These are phyloP conservation scores for Coracopsis vasa DNA, from an alignment of 2,113 vertebrate species.

Conservation along the genomic window DNA sequence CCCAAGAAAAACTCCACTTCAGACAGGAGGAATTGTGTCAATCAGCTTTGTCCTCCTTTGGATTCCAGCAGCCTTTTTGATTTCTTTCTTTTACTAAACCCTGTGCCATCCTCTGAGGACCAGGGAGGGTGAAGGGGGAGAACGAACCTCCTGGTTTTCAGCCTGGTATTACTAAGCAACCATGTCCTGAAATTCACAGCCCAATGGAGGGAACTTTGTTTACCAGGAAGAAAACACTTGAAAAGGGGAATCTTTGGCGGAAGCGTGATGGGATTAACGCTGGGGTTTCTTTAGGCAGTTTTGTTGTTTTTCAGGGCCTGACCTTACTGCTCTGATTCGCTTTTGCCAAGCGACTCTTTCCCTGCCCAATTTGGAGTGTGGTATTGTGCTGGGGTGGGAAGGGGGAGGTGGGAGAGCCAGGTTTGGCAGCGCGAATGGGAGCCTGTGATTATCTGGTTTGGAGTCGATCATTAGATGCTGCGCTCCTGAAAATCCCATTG, in stretches of 20 bases:
- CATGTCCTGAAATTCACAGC: slow-evolving; percentile 67
- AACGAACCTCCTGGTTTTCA: background rate
- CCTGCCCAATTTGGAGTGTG: slow-evolving; percentile 62
- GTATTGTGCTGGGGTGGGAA: slow-evolving; percentile 60
- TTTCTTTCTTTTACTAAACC: background rate
- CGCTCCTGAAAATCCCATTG: slow-evolving; percentile 72
- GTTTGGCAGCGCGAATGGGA: slow-evolving; percentile 32
- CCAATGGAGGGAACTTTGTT: slow-evolving; percentile 71
- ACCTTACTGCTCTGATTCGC: slow-evolving; percentile 50
- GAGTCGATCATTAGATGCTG: slow-evolving; percentile 51
- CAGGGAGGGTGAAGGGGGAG: background rate
- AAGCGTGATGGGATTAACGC: slow-evolving; percentile 72
- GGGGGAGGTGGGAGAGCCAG: background rate
- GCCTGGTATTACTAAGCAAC: slow-evolving; percentile 72
- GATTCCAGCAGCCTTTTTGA: background rate
- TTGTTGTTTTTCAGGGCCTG: slow-evolving; percentile 75
- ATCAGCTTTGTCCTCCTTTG: background rate
- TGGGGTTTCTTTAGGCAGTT: slow-evolving; percentile 66
- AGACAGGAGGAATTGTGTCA: rapidly evolving
- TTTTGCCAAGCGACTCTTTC: slow-evolving; percentile 74
- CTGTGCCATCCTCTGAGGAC: background rate
- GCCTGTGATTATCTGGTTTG: slow-evolving; percentile 23
- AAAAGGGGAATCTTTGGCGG: slow-evolving; percentile 77
- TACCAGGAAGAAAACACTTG: slow-evolving; percentile 80
- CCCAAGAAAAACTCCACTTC: rapidly evolving